phyloP scores from a whole-genome alignment of 1,140 invertebrate genomes.

The Chironomus striatipennis region DNA sequence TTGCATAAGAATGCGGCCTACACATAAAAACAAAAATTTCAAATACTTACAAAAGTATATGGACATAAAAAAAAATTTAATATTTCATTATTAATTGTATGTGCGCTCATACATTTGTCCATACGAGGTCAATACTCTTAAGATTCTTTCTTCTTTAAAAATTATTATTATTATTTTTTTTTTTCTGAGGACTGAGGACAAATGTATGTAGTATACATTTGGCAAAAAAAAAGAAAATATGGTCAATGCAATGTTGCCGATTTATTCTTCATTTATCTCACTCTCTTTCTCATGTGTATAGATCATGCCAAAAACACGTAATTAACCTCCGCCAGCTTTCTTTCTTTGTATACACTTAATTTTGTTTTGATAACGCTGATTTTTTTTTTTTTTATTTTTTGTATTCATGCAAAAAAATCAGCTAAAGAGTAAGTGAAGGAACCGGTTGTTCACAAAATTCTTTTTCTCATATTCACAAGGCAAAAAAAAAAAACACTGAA shows the following conservation, averaged over 20 bases:
- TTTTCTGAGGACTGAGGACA: too few relatives aligned
- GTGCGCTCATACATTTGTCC: neutral
- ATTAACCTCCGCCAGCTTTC: neutral
- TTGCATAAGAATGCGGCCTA: neutral
- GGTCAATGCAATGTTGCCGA: slow-evolving; percentile 11
- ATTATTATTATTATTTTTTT: too few relatives aligned
- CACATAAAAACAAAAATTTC: neutral
- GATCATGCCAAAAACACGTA: slow-evolving; percentile 6
- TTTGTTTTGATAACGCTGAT: neutral
- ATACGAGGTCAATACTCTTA: neutral
- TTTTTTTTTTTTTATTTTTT: too few relatives aligned
- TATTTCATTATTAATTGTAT: neutral
- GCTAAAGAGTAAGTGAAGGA: too few relatives aligned
- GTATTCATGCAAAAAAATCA: neutral
- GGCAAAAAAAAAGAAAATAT: neutral
- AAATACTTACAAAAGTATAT: neutral
- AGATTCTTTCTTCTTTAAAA: neutral
- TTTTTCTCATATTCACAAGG: neutral
- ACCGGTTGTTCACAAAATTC: neutral
- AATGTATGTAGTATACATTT: too few relatives aligned
- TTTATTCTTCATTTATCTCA: neutral
- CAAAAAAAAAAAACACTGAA: neutral
- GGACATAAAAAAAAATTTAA: neutral
- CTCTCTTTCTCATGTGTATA: too few relatives aligned
- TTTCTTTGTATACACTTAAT: neutral